phyloP scores from a whole-genome alignment of 1,140 invertebrate genomes.

The Schmidtea mediterranea region DNA sequence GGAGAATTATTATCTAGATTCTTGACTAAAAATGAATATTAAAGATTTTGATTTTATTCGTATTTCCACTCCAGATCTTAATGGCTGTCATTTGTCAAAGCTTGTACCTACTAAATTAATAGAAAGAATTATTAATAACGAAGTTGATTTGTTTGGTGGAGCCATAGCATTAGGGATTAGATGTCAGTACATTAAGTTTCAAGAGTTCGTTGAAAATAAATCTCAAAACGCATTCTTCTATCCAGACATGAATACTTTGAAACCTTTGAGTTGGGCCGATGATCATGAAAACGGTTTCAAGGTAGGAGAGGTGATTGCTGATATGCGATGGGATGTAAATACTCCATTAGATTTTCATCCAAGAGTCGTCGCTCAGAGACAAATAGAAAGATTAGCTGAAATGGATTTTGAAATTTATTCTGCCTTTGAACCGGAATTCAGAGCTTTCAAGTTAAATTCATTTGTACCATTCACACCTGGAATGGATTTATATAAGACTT shows the following conservation, averaged over 20 bases:
- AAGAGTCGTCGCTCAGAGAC: no score
- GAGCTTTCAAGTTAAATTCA: neutral
- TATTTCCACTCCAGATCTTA: neutral
- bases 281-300: no score
- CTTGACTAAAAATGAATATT: no score
- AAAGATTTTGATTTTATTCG: conserved; percentile 2
- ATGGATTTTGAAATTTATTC: neutral
- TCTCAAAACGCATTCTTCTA: no score
- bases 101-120: neutral
- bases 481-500: neutral
- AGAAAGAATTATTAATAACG: neutral
- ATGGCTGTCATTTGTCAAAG: neutral
- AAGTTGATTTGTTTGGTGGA: neutral
- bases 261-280: no score
- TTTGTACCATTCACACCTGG: neutral
- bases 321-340: no score
- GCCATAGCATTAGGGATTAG: neutral
- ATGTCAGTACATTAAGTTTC: neutral
- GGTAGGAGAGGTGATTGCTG: no score
- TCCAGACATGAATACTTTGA: no score
- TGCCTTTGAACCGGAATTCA: conserved; percentile 1
- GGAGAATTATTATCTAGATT: no score
- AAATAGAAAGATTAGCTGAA: neutral
- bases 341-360: no score
- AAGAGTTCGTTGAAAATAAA: neutral